phyloP scores from a whole-genome alignment of 2,113 vertebrate genomes.

The Monarcha castaneiventris region DNA sequence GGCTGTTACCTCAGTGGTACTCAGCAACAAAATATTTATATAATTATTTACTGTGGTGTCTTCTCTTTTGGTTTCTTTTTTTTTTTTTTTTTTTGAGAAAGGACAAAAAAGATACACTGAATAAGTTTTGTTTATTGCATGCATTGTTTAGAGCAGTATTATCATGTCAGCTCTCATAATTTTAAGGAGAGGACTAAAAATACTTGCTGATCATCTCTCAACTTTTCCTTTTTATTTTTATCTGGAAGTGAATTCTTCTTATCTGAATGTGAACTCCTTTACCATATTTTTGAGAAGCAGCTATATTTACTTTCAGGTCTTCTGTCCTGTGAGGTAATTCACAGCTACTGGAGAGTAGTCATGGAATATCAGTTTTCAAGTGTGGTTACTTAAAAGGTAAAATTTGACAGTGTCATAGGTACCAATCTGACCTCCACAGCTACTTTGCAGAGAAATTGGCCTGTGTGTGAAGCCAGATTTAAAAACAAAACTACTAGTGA shows the following conservation, averaged over 20 bases:
- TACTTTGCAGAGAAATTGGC: not conserved
- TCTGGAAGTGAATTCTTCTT: not conserved
- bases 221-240: not conserved
- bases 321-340: not conserved
- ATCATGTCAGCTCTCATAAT: not conserved
- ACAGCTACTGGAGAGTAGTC: not conserved
- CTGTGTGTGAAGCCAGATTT: not conserved
- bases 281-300: not conserved
- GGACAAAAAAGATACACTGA: not conserved
- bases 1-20: not conserved
- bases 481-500: not conserved
- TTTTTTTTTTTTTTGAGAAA: not conserved
- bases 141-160: not conserved
- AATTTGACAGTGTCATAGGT: not conserved
- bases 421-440: not conserved
- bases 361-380: not conserved
- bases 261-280: not conserved
- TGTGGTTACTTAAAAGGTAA: not conserved
- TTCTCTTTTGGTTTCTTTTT: not conserved
- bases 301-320: not conserved
- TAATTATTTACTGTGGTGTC: not conserved
- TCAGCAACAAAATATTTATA: not conserved
- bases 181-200: not conserved
- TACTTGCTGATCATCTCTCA: not conserved
- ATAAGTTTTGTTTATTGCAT: not conserved